Conservation (phyloP, 2,797 vertebrate genomes). For the Halcyon smyrnensis region DNA sequence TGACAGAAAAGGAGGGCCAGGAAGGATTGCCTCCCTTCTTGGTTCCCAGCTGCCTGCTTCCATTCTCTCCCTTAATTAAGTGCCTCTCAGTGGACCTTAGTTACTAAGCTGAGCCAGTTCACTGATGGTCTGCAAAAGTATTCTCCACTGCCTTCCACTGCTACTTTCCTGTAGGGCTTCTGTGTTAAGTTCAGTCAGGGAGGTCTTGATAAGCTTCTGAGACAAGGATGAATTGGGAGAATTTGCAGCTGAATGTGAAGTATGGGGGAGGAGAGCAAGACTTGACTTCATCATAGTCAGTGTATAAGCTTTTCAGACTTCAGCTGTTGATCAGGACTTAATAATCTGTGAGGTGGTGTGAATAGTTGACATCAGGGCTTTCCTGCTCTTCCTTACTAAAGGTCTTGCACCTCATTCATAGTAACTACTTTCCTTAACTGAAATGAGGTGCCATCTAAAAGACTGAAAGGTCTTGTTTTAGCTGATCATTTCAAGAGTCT, state of each 20-base stretch:
- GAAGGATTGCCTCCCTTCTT: background rate
- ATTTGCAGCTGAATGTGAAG: background rate
- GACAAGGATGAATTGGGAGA: background rate
- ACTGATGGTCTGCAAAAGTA: background rate
- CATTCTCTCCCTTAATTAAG: background rate
- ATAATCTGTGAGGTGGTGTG: background rate
- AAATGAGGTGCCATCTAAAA: background rate
- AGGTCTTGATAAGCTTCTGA: background rate
- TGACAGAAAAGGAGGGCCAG: background rate
- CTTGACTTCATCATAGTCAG: background rate
- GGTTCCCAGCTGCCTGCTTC: background rate
- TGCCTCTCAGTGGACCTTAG: background rate
- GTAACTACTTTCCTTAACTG: background rate
- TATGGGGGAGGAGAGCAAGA: background rate
- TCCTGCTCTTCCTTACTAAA: background rate
- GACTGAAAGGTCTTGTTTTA: background rate
- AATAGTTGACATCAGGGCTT: background rate
- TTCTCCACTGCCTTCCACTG: background rate
- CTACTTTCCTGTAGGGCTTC: background rate
- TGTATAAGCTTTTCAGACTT: background rate
- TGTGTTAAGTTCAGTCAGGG: background rate
- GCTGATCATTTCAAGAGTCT: background rate
- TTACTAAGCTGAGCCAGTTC: background rate
- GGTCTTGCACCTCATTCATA: background rate
- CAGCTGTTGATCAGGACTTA: background rate